Evolutionary conservation across 2,888 invertebrate genomes (phyloP).

Genomic region (Lasioglossum calceatum): DNA sequence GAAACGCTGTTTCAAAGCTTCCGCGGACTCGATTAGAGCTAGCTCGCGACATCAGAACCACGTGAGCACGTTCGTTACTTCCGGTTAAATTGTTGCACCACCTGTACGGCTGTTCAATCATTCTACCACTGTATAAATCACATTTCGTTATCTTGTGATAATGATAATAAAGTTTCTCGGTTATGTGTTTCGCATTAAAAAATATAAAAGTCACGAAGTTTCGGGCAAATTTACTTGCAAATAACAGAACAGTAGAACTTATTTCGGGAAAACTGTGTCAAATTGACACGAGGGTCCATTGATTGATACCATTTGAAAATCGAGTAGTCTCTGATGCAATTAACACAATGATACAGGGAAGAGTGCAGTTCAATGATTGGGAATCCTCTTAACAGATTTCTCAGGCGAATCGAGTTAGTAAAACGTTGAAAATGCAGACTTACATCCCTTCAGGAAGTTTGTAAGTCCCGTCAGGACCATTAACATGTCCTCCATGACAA

Average conservation of each 20-base stretch:
- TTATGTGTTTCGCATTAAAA: too few relatives aligned
- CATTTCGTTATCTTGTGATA: neutral
- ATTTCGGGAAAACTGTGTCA: too few relatives aligned
- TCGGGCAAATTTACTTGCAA: too few relatives aligned
- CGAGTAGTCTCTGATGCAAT: neutral
- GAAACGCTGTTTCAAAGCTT: constrained; percentile 66
- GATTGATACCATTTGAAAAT: too few relatives aligned
- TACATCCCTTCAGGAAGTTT: neutral
- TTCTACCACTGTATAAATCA: neutral
- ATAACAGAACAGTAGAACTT: too few relatives aligned
- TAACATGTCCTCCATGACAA: neutral
- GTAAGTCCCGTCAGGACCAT: neutral
- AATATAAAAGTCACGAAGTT: too few relatives aligned
- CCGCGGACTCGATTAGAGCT: constrained; percentile 67
- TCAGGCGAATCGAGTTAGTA: neutral
- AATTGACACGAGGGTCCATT: too few relatives aligned
- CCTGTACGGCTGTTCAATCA: constrained; percentile 1
- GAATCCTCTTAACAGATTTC: neutral
- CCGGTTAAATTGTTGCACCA: constrained; percentile 54
- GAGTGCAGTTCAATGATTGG: neutral
- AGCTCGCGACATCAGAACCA: constrained; percentile 58
- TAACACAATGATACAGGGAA: neutral
- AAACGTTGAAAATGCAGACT: neutral
- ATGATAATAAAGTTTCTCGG: too few relatives aligned
- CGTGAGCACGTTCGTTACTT: constrained; percentile 48